Base-by-base conservation (phyloP, 2,888 invertebrate genomes). In the Tetropium fuscum region DNA sequence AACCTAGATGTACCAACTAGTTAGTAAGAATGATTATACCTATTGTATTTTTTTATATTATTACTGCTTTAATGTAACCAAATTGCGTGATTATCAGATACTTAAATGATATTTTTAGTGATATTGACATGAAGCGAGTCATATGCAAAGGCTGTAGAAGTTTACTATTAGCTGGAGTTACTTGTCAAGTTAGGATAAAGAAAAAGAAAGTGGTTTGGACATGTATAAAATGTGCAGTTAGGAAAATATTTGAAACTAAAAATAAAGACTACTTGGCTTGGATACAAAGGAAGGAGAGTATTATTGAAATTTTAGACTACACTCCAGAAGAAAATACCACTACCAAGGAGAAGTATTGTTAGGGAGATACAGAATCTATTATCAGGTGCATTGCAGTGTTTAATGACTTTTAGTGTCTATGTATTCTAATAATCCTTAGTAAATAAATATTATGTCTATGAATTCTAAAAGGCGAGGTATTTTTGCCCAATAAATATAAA, bases 101-200 rank as follows among this genome's bases (percentile, higher is more conserved):
- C n/a, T n/a, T n/a, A n/a, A n/a, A n/a, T 41, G n/a, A n/a, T 11
- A 19, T 8, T 78, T 80, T 56, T 62, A 85, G 85, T 67, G 85
- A 84, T 63, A 81, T 83, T 2, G 76, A 82, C 54, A 72, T 86
- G 22, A 87, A 86, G 74, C 76, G 85, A 62, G 83, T 81, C 1
- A 79, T 86, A 41, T 87, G 87, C 63, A 86, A 86, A 78, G 73
- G 75, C 10, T 87, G 87, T 67, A 81, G 84, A 55, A 77, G 78
- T 53, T 75, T 84, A 20, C 73, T 86, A 30, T 74, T 85, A 56
- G 82, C 86, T 34, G 85, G 85, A 7, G 73, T 84, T 67, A 85
- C 84, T 15, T 83, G 83, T 16, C 82, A 74, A 74, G 81, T 86
- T 15, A 78, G 85, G 62, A 72, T 85, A 49, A 73, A 80, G 32